phyloP scores from a whole-genome alignment of 2,797 vertebrate genomes.

The Labeo calbasu region DNA sequence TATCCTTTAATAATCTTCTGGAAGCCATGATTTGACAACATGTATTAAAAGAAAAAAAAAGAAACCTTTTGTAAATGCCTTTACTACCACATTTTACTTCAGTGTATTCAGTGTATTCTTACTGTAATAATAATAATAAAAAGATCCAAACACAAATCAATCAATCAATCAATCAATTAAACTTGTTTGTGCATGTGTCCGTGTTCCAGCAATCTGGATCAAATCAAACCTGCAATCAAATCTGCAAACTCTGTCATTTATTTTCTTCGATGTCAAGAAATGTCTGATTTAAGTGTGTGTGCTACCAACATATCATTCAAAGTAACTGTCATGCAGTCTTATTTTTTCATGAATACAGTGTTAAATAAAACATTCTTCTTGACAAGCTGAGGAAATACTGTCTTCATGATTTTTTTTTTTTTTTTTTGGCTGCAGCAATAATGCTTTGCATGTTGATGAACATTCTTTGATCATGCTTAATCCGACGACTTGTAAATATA shows the following conservation, averaged over 20 bases:
- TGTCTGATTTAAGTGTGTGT: not conserved
- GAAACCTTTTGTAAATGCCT: not conserved
- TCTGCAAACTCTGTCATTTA: not conserved
- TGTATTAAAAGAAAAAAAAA: too few relatives aligned
- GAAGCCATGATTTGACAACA: too few relatives aligned
- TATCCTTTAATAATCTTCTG: too few relatives aligned
- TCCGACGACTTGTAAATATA: conserved; percentile 31
- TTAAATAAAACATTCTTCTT: not conserved
- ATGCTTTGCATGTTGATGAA: conserved; percentile 3
- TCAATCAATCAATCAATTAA: too few relatives aligned
- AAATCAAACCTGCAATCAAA: not conserved
- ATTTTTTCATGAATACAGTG: not conserved
- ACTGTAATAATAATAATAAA: too few relatives aligned
- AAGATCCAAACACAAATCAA: too few relatives aligned
- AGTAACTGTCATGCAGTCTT: conserved; percentile 11
- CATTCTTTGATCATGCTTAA: conserved; percentile 35
- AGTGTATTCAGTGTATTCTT: not conserved
- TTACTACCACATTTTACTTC: too few relatives aligned
- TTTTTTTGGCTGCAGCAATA: not conserved
- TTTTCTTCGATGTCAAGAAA: not conserved
- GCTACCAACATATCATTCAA: not conserved
- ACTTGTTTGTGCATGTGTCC: not conserved
- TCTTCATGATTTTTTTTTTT: not conserved
- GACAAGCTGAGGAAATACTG: not conserved
- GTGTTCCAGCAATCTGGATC: not conserved